Percentiles rank a stretch among this genome's conserved stretches.
Conservation (phyloP, 2,797 vertebrate species). For the Rhynchotus rufescens region DNA sequence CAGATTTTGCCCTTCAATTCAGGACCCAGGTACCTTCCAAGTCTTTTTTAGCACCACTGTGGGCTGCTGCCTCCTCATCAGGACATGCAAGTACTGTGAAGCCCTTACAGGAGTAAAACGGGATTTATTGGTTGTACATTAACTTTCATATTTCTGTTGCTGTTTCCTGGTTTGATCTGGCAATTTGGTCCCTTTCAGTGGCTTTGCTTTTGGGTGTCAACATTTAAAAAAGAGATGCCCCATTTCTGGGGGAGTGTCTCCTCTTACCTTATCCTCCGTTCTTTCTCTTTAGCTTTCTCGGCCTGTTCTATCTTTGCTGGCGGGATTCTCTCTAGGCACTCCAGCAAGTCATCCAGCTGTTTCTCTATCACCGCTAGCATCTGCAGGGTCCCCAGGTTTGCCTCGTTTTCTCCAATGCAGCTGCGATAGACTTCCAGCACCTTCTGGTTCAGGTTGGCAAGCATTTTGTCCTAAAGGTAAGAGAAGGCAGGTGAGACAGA, state of each 20-base stretch:
- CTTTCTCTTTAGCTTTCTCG: slow-evolving; percentile 87
- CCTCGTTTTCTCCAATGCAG: slow-evolving; percentile 83
- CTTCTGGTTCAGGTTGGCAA: slow-evolving; percentile 83
- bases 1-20: neutral
- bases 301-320: slow-evolving; percentile 78
- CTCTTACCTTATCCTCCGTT: slow-evolving; percentile 84
- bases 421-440: slow-evolving; percentile 86
- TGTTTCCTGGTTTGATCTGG: neutral
- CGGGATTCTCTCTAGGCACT: slow-evolving; percentile 85
- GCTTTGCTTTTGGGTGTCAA: neutral
- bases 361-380: slow-evolving; percentile 89
- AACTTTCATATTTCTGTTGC: neutral
- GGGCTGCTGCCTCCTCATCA: rapidly evolving
- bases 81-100: neutral
- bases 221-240: neutral
- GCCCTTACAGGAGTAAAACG: neutral
- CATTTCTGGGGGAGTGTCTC: neutral
- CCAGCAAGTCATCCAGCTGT: slow-evolving; percentile 83
- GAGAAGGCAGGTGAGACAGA: neutral
- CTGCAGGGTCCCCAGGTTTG: slow-evolving; percentile 85
- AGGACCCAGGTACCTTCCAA: neutral
- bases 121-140: neutral
- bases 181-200: neutral
- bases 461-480: slow-evolving; percentile 82
- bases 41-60: neutral